Percentiles rank a stretch among this genome's conserved stretches.
Conservation (phyloP, 2,888 invertebrate genomes). For the Aradus depressus region DNA sequence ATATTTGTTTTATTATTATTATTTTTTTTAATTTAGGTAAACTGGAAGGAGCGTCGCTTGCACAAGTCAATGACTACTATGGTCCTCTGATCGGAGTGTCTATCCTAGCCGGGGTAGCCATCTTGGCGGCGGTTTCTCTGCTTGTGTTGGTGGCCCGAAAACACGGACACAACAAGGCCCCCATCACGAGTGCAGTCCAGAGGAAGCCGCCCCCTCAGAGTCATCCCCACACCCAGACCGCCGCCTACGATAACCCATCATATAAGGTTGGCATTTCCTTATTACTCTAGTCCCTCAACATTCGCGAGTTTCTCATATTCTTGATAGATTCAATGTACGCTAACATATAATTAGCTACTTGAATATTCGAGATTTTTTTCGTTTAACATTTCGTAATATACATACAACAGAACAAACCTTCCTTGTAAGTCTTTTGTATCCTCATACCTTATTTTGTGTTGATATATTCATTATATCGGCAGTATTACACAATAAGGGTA, state of each 20-base stretch:
- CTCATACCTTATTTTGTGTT: too few relatives aligned
- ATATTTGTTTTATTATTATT: background rate
- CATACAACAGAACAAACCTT: background rate
- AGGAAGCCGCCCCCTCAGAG: slow-evolving; percentile 24
- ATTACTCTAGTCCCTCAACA: too few relatives aligned
- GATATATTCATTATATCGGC: too few relatives aligned
- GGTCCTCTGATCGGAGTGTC: slow-evolving; percentile 79
- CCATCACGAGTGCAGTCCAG: slow-evolving; percentile 64
- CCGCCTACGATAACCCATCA: slow-evolving; percentile 87
- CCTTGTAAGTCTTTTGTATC: background rate
- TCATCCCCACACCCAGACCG: slow-evolving; percentile 36
- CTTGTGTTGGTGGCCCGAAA: slow-evolving; percentile 68
- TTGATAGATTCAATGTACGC: too few relatives aligned
- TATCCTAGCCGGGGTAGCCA: slow-evolving; percentile 73
- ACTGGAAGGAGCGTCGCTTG: slow-evolving; percentile 38
- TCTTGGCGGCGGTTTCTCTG: slow-evolving; percentile 66
- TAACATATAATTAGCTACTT: too few relatives aligned
- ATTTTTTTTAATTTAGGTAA: slow-evolving; percentile 38
- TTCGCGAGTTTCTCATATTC: too few relatives aligned
- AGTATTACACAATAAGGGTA: too few relatives aligned
- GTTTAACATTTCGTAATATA: background rate
- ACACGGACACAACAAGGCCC: slow-evolving; percentile 57
- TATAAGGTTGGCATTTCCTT: slow-evolving; percentile 72
- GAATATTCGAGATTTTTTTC: too few relatives aligned
- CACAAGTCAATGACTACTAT: slow-evolving; percentile 61